phyloP scores from a whole-genome alignment of 2,113 vertebrate genomes.

The Coryphaenoides rupestris region DNA sequence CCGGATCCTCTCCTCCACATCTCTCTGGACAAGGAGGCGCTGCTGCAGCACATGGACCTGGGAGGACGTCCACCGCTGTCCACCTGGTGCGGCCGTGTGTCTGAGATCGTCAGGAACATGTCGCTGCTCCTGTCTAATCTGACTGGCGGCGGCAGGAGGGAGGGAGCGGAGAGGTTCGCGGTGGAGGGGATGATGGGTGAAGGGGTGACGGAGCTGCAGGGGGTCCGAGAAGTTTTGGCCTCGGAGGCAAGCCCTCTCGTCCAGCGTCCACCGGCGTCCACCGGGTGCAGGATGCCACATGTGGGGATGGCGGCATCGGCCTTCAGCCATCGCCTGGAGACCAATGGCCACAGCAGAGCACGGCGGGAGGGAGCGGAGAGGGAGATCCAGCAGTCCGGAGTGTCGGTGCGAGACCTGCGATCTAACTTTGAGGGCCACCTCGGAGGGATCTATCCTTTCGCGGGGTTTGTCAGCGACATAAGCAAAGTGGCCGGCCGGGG shows the following conservation, averaged over 20 bases:
- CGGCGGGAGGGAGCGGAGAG: constrained; percentile 70
- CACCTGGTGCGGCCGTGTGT: constrained; percentile 81
- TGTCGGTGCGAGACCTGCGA: constrained; percentile 81
- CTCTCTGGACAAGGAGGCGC: constrained; percentile 77
- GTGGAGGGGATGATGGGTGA: constrained; percentile 37
- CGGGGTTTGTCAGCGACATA: constrained; percentile 48
- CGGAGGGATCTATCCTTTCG: constrained; percentile 63
- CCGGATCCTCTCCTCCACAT: constrained; percentile 83
- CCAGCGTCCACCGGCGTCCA: constrained; percentile 12
- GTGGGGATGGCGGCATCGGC: constrained; percentile 63
- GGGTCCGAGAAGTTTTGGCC: constrained; percentile 11
- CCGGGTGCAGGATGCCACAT: constrained; percentile 55
- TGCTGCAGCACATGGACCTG: constrained; percentile 54
- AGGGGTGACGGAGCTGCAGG: constrained; percentile 28
- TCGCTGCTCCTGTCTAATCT: constrained; percentile 65
- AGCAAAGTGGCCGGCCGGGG: constrained; percentile 7
- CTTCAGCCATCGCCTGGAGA: constrained; percentile 58
- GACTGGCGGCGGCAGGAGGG: constrained; percentile 30
- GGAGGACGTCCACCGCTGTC: constrained; percentile 68
- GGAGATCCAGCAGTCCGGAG: constrained; percentile 84
- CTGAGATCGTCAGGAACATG: constrained; percentile 82
- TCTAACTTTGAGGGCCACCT: constrained; percentile 79
- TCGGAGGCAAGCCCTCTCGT: neutral
- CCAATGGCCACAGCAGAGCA: constrained; percentile 36
- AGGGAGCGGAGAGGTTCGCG: constrained; percentile 10